Base-by-base conservation (phyloP, 2,113 vertebrate species). In the Ascaphus truei region DNA sequence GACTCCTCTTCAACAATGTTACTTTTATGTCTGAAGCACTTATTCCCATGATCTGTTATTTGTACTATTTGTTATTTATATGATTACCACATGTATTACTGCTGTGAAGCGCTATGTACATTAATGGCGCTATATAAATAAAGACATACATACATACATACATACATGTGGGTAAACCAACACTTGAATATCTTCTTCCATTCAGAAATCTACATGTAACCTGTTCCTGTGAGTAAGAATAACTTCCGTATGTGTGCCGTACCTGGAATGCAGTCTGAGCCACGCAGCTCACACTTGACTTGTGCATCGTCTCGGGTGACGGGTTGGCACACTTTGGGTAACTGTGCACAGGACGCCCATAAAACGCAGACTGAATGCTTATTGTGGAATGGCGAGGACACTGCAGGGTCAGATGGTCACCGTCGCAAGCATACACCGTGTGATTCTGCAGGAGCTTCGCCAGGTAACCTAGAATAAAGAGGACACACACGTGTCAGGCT, bases 351-450 rank as follows among this genome's bases (percentile, higher is more conserved):
- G 77, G 64, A 43, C 72, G 87, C 59, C 96, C 94, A 0, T 98
- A 99, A 80, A 94, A 92, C 6, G 96, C 96, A 3, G 94, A 88
- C 76, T 93, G 94, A 53, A 99, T 71, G 31, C 94, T 95, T 82
- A 99, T 93, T 52, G 94, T 94, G 31, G 96, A 95, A 83, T 96
- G 94, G 27, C 95, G 89, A 15, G 95, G 96, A 62, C 96, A 99
- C 78, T 89, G 89, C 41, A 99, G 94, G 13, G 76, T 86, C 83
- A 98, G 75, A 18, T 76, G 85, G 41, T 93, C 89, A 36, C 96
- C 96, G 1, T 98, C 96, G 29, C 93, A 96, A 53, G 93, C 96
- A 22, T 86, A 89, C 30, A 86, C 91, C 0, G 93, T 95, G 73
- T 97, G 96, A 79, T 94, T 95, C 75, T 88, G 93, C 79, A 98